Base-by-base conservation (phyloP, 2,888 invertebrate species). In the Julus scanicus region DNA sequence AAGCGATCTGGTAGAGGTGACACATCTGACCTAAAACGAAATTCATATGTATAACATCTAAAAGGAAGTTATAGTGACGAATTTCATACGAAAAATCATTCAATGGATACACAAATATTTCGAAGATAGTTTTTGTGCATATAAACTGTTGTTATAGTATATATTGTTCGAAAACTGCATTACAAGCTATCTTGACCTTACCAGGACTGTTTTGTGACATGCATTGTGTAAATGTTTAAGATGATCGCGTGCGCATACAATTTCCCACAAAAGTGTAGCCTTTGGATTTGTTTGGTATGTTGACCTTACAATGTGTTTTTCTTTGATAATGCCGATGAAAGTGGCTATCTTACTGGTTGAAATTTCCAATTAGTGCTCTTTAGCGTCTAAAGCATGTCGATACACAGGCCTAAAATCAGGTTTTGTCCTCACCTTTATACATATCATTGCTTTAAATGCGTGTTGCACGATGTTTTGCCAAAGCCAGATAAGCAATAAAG, bases 291-390 rank as follows among this genome's bases (percentile, higher is more conserved):
- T 57, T n/a, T n/a, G 57, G 57, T n/a, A 17, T 57, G 57, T 57
- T 57, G 57, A n/a, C 57, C 57, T 57, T 57, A 17, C 57, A 57
- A n/a, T 57, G 6, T n/a, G 17, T 57, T 57, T 57, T 57, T n/a
- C 57, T 57, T 57, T 57, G 57, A 57, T 57, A 57, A 17, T 57
- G 57, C 57, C 57, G 57, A 57, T 57, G 57, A 57, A 57, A 57
- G 57, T 57, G 57, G n/a, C n/a, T 57, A n/a, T 57, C 57, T n/a
- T n/a, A 57, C 57, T 57, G 57, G 57, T 57, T 57, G 57, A 57
- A 57, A 57, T 57, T 57, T 57, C 57, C 57, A 57, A 57, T 57
- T 57, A 57, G 57, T 17, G 57, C 57, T 57, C 57, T 57, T 57
- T 57, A 57, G 57, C n/a, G 57, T 17, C 57, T n/a, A 57, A n/a